phyloP scores from a whole-genome alignment of 2,888 invertebrate genomes.

The Hirtodrosophila confusa region DNA sequence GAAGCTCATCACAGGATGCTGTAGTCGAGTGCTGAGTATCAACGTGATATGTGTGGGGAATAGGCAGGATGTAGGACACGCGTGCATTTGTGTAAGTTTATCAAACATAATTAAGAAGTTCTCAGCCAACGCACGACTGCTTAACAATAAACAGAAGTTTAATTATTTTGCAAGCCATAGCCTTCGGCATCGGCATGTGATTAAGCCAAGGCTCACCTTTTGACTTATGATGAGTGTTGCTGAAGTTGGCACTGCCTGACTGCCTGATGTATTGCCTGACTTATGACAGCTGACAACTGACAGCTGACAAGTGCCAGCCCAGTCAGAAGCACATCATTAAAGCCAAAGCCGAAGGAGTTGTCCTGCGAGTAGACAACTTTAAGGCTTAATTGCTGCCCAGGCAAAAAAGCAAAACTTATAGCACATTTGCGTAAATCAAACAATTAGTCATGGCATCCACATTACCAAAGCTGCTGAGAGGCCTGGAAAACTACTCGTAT shows the following conservation, averaged over 20 bases:
- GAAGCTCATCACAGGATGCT: conserved; percentile 45
- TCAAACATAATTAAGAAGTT: conserved; percentile 77
- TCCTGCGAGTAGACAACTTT: conserved; percentile 18
- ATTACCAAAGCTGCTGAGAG: conserved; percentile 27
- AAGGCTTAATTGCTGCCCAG: conserved; percentile 32
- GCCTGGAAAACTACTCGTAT: conserved; percentile 39
- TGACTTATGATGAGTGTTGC: conserved; percentile 71
- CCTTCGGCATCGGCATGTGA: conserved; percentile 43
- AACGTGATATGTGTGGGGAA: conserved; percentile 51
- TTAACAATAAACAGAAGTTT: conserved; percentile 79
- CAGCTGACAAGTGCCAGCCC: conserved; percentile 54
- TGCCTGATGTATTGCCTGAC: conserved; percentile 68
- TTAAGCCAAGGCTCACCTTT: conserved; percentile 75
- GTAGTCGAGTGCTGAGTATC: conserved; percentile 58
- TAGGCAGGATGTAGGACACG: background rate
- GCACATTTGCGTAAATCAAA: conserved; percentile 77
- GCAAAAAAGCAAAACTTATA: conserved; percentile 15
- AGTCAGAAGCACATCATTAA: conserved; percentile 46
- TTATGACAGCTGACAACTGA: conserved; percentile 73
- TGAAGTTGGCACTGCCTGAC: conserved; percentile 43
- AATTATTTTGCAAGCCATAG: conserved; percentile 66
- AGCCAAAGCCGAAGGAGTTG: conserved; percentile 33
- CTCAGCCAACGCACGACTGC: conserved; percentile 34
- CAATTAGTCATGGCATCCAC: conserved; percentile 73
- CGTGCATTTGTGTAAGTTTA: conserved; percentile 55